A percentile compares a stretch with the other conserved stretches of the same genome.
Conservation (phyloP, 2,113 vertebrate species). For the Malurus alboscapulatus region DNA sequence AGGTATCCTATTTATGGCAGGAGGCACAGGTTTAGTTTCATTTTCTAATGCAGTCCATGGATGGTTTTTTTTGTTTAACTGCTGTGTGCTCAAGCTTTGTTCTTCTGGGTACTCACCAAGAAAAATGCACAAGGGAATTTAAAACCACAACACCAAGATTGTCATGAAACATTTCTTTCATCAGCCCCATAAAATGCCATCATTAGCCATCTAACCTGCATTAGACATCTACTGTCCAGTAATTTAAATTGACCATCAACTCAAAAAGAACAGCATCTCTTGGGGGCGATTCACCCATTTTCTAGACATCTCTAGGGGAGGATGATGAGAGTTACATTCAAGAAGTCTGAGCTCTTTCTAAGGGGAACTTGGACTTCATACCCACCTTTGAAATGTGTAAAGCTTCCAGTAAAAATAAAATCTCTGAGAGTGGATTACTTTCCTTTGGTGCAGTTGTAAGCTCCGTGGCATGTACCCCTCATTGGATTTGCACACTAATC, state of each 20-base stretch:
- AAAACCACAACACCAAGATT: neutral
- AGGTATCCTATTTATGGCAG: neutral
- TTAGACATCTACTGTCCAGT: neutral
- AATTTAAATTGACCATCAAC: neutral
- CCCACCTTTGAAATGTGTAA: slow-evolving; percentile 15
- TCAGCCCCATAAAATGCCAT: neutral
- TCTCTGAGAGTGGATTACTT: neutral
- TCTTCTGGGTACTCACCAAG: neutral
- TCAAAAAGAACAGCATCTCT: neutral
- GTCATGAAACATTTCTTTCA: neutral
- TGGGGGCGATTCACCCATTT: neutral
- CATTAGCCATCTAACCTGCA: neutral
- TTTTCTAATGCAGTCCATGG: neutral
- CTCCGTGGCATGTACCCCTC: neutral
- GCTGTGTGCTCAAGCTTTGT: neutral
- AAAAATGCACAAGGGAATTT: neutral
- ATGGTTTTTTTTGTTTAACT: neutral
- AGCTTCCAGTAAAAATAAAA: slow-evolving; percentile 46
- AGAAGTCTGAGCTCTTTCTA: neutral
- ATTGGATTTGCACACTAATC: neutral
- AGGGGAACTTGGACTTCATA: neutral
- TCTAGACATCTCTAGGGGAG: neutral
- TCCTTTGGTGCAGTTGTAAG: neutral
- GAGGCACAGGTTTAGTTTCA: neutral
- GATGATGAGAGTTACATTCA: neutral